phyloP scores from a whole-genome alignment of 2,113 vertebrate genomes.

The Cichladusa arquata region DNA sequence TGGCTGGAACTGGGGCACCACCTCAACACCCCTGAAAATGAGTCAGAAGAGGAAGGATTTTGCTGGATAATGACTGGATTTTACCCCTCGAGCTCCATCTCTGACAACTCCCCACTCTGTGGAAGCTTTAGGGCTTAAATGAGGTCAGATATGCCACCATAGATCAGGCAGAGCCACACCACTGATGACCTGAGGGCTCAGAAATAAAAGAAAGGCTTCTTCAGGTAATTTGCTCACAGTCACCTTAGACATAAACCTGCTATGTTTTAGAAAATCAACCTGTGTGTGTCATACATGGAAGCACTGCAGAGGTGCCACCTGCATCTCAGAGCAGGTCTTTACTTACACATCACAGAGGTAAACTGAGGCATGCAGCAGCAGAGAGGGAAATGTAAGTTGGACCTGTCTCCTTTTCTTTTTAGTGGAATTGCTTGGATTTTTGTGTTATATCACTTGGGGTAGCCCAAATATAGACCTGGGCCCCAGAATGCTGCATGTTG shows the following conservation, averaged over 20 bases:
- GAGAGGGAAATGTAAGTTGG: rapidly evolving
- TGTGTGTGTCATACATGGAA: background rate
- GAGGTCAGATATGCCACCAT: background rate
- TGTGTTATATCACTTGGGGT: background rate
- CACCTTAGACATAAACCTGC: background rate
- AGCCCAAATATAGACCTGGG: rapidly evolving
- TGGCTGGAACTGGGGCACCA: background rate
- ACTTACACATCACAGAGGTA: background rate
- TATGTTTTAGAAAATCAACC: background rate
- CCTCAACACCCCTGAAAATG: background rate
- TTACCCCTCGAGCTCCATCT: background rate
- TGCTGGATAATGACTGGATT: background rate
- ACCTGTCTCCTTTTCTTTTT: background rate
- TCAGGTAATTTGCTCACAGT: background rate
- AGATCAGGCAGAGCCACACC: background rate
- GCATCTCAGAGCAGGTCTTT: background rate
- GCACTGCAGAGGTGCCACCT: background rate
- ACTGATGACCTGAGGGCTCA: background rate
- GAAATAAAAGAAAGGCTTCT: background rate
- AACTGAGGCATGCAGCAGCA: background rate
- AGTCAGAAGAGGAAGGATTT: background rate
- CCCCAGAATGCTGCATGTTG: background rate
- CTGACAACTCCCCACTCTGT: background rate
- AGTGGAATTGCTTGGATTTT: background rate
- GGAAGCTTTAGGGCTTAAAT: background rate